Evolutionary conservation across 2,113 vertebrate species (phyloP).

Genomic region (Orycteropus afer): DNA sequence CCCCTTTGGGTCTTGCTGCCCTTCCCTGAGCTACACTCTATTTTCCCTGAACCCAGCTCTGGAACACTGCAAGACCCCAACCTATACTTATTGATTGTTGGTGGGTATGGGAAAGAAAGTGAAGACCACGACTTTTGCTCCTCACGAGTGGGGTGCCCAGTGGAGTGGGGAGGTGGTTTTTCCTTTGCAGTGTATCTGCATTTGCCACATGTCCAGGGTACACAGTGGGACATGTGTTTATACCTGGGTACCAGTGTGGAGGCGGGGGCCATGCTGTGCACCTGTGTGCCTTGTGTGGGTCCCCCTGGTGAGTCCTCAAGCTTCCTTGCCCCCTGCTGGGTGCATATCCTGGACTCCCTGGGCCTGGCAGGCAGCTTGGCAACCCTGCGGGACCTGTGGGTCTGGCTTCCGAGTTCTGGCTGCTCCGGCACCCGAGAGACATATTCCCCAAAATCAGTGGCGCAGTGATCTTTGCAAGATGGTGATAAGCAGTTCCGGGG

Average conservation of each 20-base stretch:
- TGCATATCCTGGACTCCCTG: neutral
- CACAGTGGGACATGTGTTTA: too few relatives aligned
- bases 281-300: neutral
- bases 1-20: neutral
- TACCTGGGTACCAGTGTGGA: too few relatives aligned
- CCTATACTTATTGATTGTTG: neutral
- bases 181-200: neutral
- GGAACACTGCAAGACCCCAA: neutral
- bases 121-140: neutral
- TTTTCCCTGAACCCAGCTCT: neutral
- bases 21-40: neutral
- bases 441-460: neutral
- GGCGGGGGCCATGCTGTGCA: neutral
- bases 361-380: neutral
- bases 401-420: neutral
- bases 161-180: neutral
- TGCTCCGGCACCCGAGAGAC: fast-evolving
- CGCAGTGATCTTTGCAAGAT: neutral
- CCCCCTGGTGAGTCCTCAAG: neutral
- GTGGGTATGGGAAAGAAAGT: neutral
- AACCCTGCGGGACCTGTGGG: neutral
- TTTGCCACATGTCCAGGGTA: neutral
- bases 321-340: neutral
- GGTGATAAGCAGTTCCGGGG: conserved; percentile 18
- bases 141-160: too few relatives aligned